Conservation (phyloP, 2,888 invertebrate species). For the Melitaea athalia region DNA sequence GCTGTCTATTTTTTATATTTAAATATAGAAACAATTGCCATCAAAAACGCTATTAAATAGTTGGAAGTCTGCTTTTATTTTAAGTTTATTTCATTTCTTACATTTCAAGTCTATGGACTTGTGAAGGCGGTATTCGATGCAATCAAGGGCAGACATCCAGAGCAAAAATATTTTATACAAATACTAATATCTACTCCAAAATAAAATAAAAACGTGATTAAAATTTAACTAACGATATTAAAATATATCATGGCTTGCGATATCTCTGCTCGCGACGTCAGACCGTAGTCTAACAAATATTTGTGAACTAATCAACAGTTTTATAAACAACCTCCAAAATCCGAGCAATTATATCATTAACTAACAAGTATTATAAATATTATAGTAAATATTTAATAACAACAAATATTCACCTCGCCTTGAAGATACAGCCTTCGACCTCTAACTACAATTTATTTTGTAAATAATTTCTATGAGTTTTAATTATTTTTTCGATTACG, state of each 20-base stretch:
- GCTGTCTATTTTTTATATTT: too few species aligned
- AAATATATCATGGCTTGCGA: constrained; percentile 1
- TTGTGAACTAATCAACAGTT: constrained; percentile 33
- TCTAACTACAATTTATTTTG: neutral
- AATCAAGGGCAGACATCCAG: too few species aligned
- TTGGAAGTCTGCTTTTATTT: too few species aligned
- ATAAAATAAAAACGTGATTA: too few species aligned
- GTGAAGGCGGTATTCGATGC: too few species aligned
- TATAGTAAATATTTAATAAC: constrained; percentile 20
- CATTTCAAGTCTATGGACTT: too few species aligned
- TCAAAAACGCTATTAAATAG: too few species aligned
- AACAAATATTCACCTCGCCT: constrained; percentile 26
- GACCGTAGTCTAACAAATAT: neutral
- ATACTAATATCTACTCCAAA: too few species aligned
- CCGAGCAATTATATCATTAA: constrained; percentile 34
- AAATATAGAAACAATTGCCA: too few species aligned
- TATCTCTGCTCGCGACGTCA: neutral
- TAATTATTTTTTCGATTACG: neutral
- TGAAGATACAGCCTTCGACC: constrained; percentile 13
- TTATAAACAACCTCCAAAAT: constrained; percentile 35
- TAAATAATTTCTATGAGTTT: constrained; percentile 5
- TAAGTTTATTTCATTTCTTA: too few species aligned
- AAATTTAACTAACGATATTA: too few species aligned
- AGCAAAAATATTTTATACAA: too few species aligned
- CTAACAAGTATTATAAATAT: constrained; percentile 7